Evolutionary conservation across 2,797 vertebrate species (phyloP).

Genomic region (Sebastes jordani): DNA sequence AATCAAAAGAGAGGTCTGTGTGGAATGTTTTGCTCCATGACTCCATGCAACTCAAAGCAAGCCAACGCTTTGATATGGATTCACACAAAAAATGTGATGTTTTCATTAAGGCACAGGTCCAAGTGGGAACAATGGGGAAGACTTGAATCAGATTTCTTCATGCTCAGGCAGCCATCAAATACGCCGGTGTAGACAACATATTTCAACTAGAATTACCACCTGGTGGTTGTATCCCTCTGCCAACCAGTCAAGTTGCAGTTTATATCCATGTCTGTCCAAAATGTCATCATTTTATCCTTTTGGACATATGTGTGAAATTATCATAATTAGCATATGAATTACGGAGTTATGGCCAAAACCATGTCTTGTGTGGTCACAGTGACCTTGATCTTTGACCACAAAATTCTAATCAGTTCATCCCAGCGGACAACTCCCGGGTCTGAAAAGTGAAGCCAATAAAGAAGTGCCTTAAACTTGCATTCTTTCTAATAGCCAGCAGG

Average conservation of each 20-base stretch:
- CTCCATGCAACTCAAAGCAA: not conserved
- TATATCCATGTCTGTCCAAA: not conserved
- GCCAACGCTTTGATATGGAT: not conserved
- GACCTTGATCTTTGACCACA: not conserved
- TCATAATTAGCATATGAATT: not conserved
- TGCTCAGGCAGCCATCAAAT: not conserved
- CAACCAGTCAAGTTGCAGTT: not conserved
- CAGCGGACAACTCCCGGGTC: too few relatives aligned
- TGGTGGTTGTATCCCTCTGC: not conserved
- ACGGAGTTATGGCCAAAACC: not conserved
- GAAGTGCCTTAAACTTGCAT: too few relatives aligned
- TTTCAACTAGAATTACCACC: not conserved
- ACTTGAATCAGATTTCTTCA: not conserved
- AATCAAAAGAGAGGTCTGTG: slow-evolving; percentile 36
- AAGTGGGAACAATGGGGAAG: not conserved
- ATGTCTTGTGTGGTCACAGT: not conserved
- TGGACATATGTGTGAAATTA: not conserved
- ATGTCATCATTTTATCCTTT: not conserved
- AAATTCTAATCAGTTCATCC: not conserved
- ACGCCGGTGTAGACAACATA: not conserved
- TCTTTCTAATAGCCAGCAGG: too few relatives aligned
- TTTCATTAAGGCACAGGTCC: slow-evolving; percentile 12
- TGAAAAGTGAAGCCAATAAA: too few relatives aligned
- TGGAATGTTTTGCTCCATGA: slow-evolving; percentile 5
- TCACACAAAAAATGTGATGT: not conserved